Evolutionary conservation across 2,797 vertebrate species (phyloP), one percentile per base, ranked within the genome.

Genomic region (Sciurus carolinensis): DNA sequence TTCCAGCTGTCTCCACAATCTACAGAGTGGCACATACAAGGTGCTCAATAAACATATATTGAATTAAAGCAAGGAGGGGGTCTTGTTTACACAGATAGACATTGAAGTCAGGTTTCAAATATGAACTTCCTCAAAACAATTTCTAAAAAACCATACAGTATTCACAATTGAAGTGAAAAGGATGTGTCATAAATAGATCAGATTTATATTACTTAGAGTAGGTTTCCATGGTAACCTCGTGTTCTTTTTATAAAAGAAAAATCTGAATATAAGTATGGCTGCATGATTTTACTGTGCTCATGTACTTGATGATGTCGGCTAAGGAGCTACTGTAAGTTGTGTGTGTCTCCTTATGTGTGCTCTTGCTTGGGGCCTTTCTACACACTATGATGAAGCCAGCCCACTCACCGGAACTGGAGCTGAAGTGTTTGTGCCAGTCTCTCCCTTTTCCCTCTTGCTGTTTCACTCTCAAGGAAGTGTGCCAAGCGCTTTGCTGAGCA

Each of bases 221-320:
- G 76, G 97, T 97, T 98, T 91, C 97, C 93, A 96, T 97, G 87
- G 96, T 86, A 96, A 97, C 91, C 67, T 90, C 75, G 50, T 47
- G 62, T 84, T 97, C 83, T 80, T 95, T 94, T 96, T 90, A 82
- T 95, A 97, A 96, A 92, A 86, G 91, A 94, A 95, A 97, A 91
- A 50, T 92, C 84, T 77, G 91, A 93, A 89, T 90, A 80, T 93
- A 96, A 95, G 93, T 94, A 85, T 47, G 90, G 77, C 90, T 90
- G 76, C 80, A 80, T 15, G 24, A n/a, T 75, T 82, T 57, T 75
- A 10, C 87, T 62, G n/a, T 87, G 42, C 62, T 90, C 59, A 7
- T 73, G 24, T 84, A 81, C 81, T 93, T 92, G 73, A 69, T 94
- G 77, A 57, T 79, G 9, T 54, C 54, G 95, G 81, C n/a, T 64